phyloP scores from a whole-genome alignment of 2,797 vertebrate genomes.

The Champsocephalus esox region DNA sequence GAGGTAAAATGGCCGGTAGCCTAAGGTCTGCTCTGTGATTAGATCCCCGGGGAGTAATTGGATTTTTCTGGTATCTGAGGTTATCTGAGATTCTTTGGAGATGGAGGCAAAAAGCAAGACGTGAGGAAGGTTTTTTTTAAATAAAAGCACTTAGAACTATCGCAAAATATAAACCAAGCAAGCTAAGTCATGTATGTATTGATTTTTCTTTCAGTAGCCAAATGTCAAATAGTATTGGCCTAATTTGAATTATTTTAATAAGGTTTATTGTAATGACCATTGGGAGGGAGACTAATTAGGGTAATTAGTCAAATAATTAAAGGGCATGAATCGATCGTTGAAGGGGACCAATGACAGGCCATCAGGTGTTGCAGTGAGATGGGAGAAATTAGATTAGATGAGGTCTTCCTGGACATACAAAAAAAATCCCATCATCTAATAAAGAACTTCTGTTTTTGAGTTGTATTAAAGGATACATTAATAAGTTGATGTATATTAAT shows the following conservation, averaged over 20 bases:
- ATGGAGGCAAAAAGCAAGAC: conserved; percentile 3
- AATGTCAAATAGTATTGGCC: not conserved
- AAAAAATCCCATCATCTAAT: not conserved
- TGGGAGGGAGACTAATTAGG: not conserved
- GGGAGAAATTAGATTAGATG: not conserved
- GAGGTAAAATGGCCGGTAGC: conserved; percentile 34
- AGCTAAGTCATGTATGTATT: not conserved
- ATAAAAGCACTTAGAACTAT: not conserved
- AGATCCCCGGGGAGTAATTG: conserved; percentile 38
- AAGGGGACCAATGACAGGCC: not conserved
- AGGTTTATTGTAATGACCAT: not conserved
- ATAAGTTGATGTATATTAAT: not conserved
- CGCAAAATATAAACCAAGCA: not conserved
- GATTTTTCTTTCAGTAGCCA: not conserved
- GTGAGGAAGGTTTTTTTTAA: not conserved
- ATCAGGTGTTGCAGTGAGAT: not conserved
- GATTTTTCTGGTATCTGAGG: conserved; percentile 32
- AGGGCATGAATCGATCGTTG: not conserved
- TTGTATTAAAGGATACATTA: not conserved
- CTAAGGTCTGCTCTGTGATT: conserved; percentile 39
- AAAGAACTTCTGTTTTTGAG: not conserved
- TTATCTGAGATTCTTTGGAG: conserved; percentile 29
- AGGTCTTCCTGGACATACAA: not conserved
- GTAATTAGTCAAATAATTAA: not conserved
- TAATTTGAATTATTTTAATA: not conserved